A percentile compares a stretch with the other conserved stretches of the same genome.
These are phyloP conservation scores for Pterostichus niger DNA, from an alignment of 2,888 invertebrate species.

Conservation along the genomic window DNA sequence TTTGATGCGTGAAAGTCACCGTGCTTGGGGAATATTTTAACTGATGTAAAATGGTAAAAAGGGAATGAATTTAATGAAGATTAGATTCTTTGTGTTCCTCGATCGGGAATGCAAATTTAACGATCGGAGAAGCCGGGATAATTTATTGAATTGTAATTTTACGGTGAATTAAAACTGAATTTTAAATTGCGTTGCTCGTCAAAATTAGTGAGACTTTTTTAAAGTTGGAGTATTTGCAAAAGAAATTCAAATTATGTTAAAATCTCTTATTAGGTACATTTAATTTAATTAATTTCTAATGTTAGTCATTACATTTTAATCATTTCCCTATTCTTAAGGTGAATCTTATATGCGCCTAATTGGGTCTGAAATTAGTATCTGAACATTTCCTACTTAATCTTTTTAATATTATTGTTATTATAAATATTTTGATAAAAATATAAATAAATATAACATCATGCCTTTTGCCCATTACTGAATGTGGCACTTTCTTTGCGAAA, in stretches of 20 bases:
- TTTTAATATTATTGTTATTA: no score
- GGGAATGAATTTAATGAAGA: constrained; percentile 37
- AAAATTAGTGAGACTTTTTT: background rate
- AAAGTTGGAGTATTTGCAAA: background rate
- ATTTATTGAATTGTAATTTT: constrained; percentile 41
- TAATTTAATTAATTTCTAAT: constrained; percentile 22
- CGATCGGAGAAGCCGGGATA: background rate
- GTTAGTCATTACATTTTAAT: no score
- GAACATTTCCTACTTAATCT: no score
- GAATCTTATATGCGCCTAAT: no score
- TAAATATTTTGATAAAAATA: no score
- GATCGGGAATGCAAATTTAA: constrained; percentile 30
- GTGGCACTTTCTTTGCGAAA: no score
- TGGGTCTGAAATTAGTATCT: no score
- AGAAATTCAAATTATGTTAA: constrained; percentile 34
- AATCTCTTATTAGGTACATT: background rate
- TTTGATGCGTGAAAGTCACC: constrained; percentile 28
- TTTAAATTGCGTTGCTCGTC: constrained; percentile 12
- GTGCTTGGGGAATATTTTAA: constrained; percentile 33
- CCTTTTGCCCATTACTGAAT: no score
- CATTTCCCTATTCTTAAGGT: no score
- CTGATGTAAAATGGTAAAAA: constrained; percentile 16
- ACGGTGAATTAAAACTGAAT: constrained; percentile 45
- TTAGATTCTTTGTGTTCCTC: background rate
- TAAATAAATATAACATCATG: no score